A percentile compares a stretch with the other conserved stretches of the same genome.
These are phyloP conservation scores for Hapalemur alaotrensis DNA, from an alignment of 2,797 vertebrate genomes.

Conservation along the genomic window DNA sequence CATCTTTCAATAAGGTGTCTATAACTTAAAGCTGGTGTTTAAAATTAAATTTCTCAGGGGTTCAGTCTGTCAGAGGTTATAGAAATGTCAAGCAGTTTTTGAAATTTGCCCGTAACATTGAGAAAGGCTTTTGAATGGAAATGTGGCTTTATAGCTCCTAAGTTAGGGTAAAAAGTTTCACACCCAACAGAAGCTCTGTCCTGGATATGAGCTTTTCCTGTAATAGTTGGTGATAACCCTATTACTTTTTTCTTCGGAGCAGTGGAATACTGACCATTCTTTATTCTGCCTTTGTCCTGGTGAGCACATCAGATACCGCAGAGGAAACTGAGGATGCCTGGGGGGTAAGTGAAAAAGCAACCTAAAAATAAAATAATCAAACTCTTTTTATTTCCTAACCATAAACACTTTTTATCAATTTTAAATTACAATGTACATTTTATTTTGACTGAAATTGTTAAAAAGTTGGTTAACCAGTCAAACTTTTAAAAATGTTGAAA, in stretches of 20 bases:
- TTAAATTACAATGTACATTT: slow-evolving; percentile 36
- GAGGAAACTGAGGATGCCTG: slow-evolving; percentile 11
- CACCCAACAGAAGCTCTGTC: background rate
- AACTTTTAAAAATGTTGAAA: background rate
- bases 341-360: slow-evolving; percentile 25
- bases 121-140: background rate
- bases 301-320: slow-evolving; percentile 13
- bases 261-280: background rate
- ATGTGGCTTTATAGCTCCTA: background rate
- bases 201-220: slow-evolving; percentile 43
- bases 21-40: background rate
- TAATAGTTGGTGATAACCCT: slow-evolving; percentile 22
- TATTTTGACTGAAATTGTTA: background rate
- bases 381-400: background rate
- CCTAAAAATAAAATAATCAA: slow-evolving; percentile 37
- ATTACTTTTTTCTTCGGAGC: slow-evolving; percentile 23
- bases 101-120: background rate
- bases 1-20: background rate
- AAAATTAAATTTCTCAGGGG: background rate
- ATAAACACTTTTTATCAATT: background rate
- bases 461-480: background rate
- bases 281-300: background rate
- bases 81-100: background rate
- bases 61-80: background rate
- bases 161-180: background rate